Evolutionary conservation across 2,888 invertebrate species (phyloP), one percentile per base, ranked within the genome.

Genomic region (Adineta ricciae): DNA sequence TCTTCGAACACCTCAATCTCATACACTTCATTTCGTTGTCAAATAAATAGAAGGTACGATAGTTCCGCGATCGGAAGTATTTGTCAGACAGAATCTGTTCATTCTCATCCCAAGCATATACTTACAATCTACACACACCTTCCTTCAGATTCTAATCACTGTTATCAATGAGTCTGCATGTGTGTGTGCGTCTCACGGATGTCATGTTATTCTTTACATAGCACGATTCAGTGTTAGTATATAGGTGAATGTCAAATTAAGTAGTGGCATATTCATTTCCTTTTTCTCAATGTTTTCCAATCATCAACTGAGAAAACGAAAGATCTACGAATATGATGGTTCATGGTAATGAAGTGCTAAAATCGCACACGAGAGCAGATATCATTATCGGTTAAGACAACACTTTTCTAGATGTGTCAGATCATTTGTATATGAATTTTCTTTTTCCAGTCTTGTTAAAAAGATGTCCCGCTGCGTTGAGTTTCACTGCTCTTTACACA

Each of bases 401-500:
- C 64, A 64, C 64, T 32, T 64, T 24, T 7, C 27, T 64, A 64
- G 27, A 32, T 56, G 56, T 36, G 64, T 32, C 64, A 36, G 1
- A 64, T 64, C 27, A 64, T 19, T 16, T 36, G 32, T 64, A 27
- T 27, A 64, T 46, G 46, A 64, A 64, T 64, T 7, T 27, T 54
- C 54, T 54, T 54, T 24, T 54, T 2, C 54, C 32, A 46, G 46
- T 36, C 64, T 64, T 64, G 32, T 64, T 64, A 64, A 64, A 64
- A 32, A 64, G 64, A 64, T 64, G 27, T 32, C 64, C 64, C 41
- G 41, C 78, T 78, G 78, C n/a, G 38, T 16, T 64, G 32, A 64
- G 32, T 64, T 19, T 78, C 78, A 24, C 41, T 78, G 78, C 78
- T 78, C 78, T 78, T 78, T 78, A 38, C 78, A 78, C 78, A 41